phyloP scores from a whole-genome alignment of 1,140 invertebrate genomes.

The Temnothorax curvispinosus region DNA sequence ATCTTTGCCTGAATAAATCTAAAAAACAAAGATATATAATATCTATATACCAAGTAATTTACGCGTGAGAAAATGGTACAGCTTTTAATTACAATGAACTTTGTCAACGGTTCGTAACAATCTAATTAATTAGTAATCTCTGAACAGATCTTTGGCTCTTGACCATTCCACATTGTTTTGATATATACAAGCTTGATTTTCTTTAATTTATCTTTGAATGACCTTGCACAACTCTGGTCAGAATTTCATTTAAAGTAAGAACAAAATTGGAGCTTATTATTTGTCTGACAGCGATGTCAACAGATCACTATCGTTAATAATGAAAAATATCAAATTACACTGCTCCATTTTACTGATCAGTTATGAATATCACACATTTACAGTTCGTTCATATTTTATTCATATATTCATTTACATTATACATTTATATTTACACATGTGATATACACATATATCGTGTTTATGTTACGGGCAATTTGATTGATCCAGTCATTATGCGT shows the following conservation, averaged over 20 bases:
- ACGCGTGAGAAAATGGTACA: not conserved
- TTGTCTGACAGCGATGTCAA: no score
- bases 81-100: not conserved
- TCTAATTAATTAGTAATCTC: not conserved
- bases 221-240: not conserved
- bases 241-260: not conserved
- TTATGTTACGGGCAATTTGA: no score
- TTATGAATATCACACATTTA: not conserved
- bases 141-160: not conserved
- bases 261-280: no score
- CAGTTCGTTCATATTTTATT: not conserved
- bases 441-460: not conserved
- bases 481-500: no score
- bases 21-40: not conserved
- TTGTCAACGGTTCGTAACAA: not conserved
- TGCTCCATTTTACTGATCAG: no score
- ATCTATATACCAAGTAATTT: not conserved
- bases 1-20: not conserved
- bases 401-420: not conserved
- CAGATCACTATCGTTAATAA: no score
- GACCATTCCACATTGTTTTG: no score
- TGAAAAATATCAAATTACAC: no score
- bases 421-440: not conserved
- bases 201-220: no score
- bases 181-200: no score